These are phyloP conservation scores for Neria commutata DNA, from an alignment of 2,888 invertebrate species.

Conservation along the genomic window DNA sequence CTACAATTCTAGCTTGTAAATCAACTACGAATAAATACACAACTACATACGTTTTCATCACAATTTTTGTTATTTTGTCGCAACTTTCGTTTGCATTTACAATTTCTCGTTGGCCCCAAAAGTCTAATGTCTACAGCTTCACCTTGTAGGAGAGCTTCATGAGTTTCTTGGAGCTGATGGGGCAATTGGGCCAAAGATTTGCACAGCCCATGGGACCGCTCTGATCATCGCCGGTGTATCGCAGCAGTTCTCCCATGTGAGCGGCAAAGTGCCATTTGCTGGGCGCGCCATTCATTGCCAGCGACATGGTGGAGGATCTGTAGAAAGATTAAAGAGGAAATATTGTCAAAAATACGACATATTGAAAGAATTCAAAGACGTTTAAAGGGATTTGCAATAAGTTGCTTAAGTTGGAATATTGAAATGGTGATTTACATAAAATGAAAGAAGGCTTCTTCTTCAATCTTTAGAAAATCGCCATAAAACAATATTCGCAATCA, in stretches of 20 bases:
- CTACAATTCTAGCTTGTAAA: too few relatives aligned
- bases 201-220: slow-evolving; percentile 61
- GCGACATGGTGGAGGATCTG: slow-evolving; percentile 61
- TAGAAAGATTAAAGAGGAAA: slow-evolving; percentile 22
- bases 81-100: too few relatives aligned
- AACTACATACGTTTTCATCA: too few relatives aligned
- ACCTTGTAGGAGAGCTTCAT: slow-evolving; percentile 60
- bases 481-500: background rate
- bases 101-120: too few relatives aligned
- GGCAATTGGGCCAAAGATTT: slow-evolving; percentile 61
- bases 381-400: background rate
- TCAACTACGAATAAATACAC: too few relatives aligned
- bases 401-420: background rate
- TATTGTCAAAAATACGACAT: slow-evolving; percentile 7
- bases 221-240: slow-evolving; percentile 56
- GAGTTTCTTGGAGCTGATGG: slow-evolving; percentile 61
- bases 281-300: slow-evolving; percentile 61
- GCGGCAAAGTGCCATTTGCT: slow-evolving; percentile 63
- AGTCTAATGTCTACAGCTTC: slow-evolving; percentile 47
- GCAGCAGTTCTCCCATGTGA: slow-evolving; percentile 62
- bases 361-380: background rate
- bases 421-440: background rate
- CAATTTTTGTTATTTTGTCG: too few relatives aligned
- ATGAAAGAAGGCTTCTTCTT: too few relatives aligned
- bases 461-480: too few relatives aligned